Conservation (phyloP, 2,113 vertebrate genomes). For the Scatophagus argus region DNA sequence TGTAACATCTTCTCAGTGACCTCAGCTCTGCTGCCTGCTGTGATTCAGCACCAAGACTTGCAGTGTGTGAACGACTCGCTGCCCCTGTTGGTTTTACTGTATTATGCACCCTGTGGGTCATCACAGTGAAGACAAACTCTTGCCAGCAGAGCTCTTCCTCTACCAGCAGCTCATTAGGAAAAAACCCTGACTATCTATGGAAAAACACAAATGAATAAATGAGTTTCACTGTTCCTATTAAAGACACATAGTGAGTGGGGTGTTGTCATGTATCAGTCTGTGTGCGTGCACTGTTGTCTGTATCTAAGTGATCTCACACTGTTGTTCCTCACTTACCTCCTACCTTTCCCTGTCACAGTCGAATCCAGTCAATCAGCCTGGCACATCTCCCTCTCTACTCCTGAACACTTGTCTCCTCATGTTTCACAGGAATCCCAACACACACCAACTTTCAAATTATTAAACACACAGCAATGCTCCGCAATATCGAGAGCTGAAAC, state of each 20-base stretch:
- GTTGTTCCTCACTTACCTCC: slow-evolving; percentile 15
- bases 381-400: slow-evolving; percentile 12
- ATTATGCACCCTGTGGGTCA: slow-evolving; percentile 42
- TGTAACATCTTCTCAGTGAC: slow-evolving; percentile 3
- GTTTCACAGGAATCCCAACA: slow-evolving; percentile 38
- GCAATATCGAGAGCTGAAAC: background rate
- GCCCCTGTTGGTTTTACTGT: slow-evolving; percentile 44
- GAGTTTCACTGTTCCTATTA: slow-evolving; percentile 2
- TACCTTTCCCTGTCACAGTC: slow-evolving; percentile 19
- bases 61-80: slow-evolving; percentile 9
- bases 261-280: slow-evolving; percentile 15
- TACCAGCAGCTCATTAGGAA: slow-evolving; percentile 32
- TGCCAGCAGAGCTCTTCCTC: slow-evolving; percentile 33
- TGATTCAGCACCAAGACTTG: slow-evolving; percentile 31
- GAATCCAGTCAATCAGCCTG: slow-evolving; percentile 34
- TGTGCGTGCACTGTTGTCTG: background rate
- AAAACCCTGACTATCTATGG: slow-evolving; percentile 38
- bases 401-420: slow-evolving; percentile 45
- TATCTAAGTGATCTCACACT: slow-evolving; percentile 25
- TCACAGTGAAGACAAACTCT: slow-evolving; percentile 34
- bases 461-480: background rate
- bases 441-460: slow-evolving; percentile 15
- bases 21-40: background rate
- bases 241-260: slow-evolving; percentile 4
- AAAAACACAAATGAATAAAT: background rate